Percentiles rank a stretch among this genome's conserved stretches.
Evolutionary conservation across 2,113 vertebrate genomes (phyloP).

Genomic region (Clarias batrachus): DNA sequence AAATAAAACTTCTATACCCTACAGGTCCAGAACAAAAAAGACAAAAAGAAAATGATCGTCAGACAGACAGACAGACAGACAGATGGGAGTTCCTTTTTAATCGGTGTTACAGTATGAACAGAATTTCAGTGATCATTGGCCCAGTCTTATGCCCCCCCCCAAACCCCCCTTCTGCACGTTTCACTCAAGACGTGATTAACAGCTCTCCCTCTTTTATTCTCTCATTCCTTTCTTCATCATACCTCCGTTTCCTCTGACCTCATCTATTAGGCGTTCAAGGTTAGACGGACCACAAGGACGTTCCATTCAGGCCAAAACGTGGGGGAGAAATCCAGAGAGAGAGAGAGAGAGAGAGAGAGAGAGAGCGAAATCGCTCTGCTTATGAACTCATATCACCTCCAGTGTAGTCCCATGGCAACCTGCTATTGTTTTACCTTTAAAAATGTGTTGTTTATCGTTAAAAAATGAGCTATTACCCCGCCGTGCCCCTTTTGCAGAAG

Average conservation of each 20-base stretch:
- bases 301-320: constrained; percentile 53
- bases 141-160: neutral
- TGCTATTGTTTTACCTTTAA: neutral
- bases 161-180: neutral
- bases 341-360: neutral
- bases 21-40: too few species aligned
- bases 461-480: too few species aligned
- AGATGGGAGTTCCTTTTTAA: neutral
- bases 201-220: constrained; percentile 60
- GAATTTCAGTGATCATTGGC: neutral
- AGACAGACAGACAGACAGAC: neutral
- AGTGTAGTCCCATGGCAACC: neutral
- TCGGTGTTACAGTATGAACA: neutral
- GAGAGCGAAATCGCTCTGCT: neutral
- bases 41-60: too few species aligned
- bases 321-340: neutral
- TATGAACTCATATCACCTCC: neutral
- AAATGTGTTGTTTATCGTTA: neutral
- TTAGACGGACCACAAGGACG: constrained; percentile 64
- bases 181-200: constrained; percentile 57
- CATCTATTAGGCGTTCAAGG: constrained; percentile 66
- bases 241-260: constrained; percentile 59
- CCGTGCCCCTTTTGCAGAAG: too few species aligned
- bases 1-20: too few species aligned
- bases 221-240: constrained; percentile 57